These are phyloP conservation scores for Anniella stebbinsi DNA, from an alignment of 2,797 vertebrate genomes.

Conservation along the genomic window DNA sequence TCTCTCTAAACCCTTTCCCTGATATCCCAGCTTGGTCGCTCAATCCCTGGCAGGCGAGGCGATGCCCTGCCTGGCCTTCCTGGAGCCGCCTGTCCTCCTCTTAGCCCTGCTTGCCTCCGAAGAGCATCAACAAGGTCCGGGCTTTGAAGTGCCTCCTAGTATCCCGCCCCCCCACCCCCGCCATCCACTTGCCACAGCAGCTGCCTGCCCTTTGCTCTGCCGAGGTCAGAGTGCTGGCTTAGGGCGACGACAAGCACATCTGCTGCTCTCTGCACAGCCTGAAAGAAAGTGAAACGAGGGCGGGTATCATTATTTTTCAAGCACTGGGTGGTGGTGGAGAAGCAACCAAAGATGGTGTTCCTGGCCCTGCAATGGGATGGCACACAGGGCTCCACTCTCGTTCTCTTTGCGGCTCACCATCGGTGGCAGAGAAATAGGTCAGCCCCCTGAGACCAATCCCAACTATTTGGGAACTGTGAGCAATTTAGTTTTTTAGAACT, in stretches of 20 bases:
- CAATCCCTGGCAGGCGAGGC: background rate
- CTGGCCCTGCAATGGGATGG: background rate
- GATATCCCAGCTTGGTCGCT: background rate
- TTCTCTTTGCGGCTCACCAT: background rate
- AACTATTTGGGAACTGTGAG: background rate
- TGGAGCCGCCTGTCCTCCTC: background rate
- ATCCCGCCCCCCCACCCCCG: background rate
- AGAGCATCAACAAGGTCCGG: conserved; percentile 5
- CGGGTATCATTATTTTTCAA: background rate
- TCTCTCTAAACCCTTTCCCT: background rate
- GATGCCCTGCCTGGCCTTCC: background rate
- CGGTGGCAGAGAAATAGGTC: background rate
- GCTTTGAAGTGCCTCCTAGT: conserved; percentile 26
- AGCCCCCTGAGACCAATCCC: background rate
- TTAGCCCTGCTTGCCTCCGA: background rate
- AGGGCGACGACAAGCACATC: conserved; percentile 40
- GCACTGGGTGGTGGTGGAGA: background rate
- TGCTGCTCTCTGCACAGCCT: conserved; percentile 35
- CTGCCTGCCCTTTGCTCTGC: conserved; percentile 54
- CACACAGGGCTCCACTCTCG: background rate
- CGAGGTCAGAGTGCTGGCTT: conserved; percentile 48
- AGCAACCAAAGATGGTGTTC: background rate
- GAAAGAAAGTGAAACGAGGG: conserved; percentile 6
- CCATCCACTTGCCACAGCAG: conserved; percentile 46
- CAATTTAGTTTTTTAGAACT: background rate